These are phyloP conservation scores for Dryocosmus kuriphilus DNA, from an alignment of 2,888 invertebrate species.

Conservation along the genomic window DNA sequence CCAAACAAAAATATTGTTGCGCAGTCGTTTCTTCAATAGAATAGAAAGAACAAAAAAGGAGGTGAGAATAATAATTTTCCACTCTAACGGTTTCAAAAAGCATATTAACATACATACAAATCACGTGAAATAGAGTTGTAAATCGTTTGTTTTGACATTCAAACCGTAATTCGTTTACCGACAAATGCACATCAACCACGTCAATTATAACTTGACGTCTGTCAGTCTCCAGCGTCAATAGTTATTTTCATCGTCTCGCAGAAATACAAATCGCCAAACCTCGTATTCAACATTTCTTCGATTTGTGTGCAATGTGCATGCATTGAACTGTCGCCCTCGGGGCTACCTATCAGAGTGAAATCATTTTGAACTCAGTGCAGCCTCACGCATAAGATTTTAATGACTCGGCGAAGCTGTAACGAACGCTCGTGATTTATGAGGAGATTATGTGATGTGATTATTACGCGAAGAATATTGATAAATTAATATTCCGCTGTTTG, in stretches of 20 bases:
- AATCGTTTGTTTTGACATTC: slow-evolving; percentile 5
- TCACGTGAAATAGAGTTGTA: slow-evolving; percentile 11
- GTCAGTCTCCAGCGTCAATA: slow-evolving; percentile 1
- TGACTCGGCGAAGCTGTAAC: slow-evolving; percentile 63
- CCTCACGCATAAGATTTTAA: slow-evolving; percentile 64
- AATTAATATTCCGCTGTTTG: slow-evolving; percentile 67
- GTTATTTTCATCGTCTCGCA: not conserved
- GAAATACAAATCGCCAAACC: slow-evolving; percentile 29
- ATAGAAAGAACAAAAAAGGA: not conserved
- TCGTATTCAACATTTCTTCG: slow-evolving; percentile 9
- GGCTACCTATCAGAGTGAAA: slow-evolving; percentile 63
- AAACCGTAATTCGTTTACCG: slow-evolving; percentile 22
- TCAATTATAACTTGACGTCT: slow-evolving; percentile 10
- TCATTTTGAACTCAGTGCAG: slow-evolving; percentile 65
- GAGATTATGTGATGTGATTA: slow-evolving; percentile 72
- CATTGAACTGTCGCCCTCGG: slow-evolving; percentile 49
- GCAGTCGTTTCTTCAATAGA: not conserved
- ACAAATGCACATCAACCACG: not conserved
- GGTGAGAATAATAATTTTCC: not conserved
- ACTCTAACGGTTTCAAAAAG: not conserved
- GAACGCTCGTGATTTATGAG: slow-evolving; percentile 69
- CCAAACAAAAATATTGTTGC: too few relatives aligned
- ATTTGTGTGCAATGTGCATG: not conserved
- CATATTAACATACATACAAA: slow-evolving; percentile 1
- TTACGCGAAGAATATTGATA: slow-evolving; percentile 69